Conservation (phyloP, 1,140 invertebrate genomes). For the Chironomus tepperi region DNA sequence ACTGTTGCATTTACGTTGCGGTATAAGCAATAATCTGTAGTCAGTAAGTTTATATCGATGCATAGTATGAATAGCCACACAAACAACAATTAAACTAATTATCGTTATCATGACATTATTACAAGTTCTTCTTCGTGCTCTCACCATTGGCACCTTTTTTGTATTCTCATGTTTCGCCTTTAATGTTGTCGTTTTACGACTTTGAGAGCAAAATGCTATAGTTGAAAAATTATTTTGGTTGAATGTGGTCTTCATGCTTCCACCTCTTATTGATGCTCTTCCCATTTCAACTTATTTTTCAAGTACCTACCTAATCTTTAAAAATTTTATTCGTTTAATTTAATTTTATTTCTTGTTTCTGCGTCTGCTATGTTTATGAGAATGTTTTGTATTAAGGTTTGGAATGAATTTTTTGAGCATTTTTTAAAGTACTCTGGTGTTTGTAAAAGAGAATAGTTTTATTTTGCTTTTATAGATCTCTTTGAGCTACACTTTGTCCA, state of each 20-base stretch:
- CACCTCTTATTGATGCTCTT: neutral
- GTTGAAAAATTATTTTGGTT: conserved; percentile 3
- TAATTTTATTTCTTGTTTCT: too few relatives aligned
- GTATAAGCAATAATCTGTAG: neutral
- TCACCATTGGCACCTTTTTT: neutral
- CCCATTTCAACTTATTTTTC: neutral
- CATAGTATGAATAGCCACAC: neutral
- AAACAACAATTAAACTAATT: neutral
- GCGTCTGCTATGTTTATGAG: too few relatives aligned
- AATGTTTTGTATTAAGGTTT: too few relatives aligned
- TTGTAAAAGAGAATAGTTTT: too few relatives aligned
- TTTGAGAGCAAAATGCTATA: neutral
- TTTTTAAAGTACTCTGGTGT: too few relatives aligned
- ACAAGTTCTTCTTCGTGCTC: neutral
- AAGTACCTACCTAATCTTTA: too few relatives aligned
- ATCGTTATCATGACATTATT: neutral
- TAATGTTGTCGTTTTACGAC: neutral
- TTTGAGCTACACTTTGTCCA: too few relatives aligned
- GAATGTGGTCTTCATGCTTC: neutral
- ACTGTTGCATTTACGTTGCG: neutral
- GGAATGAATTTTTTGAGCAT: too few relatives aligned
- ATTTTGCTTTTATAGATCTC: too few relatives aligned
- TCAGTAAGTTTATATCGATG: neutral
- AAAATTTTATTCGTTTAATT: too few relatives aligned
- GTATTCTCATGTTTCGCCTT: neutral